Conservation (phyloP, 2,797 vertebrate species). For the Enteromius afrohamiltoni region DNA sequence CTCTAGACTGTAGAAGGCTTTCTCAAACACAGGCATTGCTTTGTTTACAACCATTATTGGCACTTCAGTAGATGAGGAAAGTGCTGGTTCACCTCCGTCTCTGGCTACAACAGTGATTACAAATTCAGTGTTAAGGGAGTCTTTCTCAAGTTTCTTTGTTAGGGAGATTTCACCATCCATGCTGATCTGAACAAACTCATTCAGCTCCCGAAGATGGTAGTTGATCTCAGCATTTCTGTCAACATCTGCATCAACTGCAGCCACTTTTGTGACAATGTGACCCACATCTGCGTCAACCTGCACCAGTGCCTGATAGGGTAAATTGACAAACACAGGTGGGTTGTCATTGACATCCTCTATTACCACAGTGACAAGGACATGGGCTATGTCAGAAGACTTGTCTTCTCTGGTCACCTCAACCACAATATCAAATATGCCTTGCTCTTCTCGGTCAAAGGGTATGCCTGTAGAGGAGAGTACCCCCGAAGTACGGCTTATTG, state of each 20-base stretch:
- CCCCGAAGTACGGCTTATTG: conserved; percentile 92
- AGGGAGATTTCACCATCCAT: conserved; percentile 86
- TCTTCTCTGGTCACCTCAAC: conserved; percentile 89
- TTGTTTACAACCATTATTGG: conserved; percentile 91
- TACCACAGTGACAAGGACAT: conserved; percentile 85
- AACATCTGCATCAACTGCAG: conserved; percentile 88
- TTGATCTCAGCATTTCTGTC: conserved; percentile 85
- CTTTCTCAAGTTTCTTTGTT: conserved; percentile 87
- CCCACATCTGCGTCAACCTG: conserved; percentile 88
- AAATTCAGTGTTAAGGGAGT: conserved; percentile 88
- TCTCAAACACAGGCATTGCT: conserved; percentile 96
- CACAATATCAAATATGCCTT: conserved; percentile 87
- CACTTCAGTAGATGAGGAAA: conserved; percentile 86
- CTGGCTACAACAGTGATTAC: conserved; percentile 85
- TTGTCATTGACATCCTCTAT: conserved; percentile 95
- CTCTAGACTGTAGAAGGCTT: conserved; percentile 94
- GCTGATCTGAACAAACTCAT: conserved; percentile 88
- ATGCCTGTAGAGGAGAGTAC: conserved; percentile 92
- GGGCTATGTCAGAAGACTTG: conserved; percentile 80
- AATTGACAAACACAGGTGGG: conserved; percentile 88
- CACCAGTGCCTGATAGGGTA: conserved; percentile 92
- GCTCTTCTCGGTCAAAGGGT: conserved; percentile 91
- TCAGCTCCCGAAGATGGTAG: conserved; percentile 87
- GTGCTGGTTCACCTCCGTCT: conserved; percentile 87
- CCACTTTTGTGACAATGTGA: conserved; percentile 86